Base-by-base conservation (phyloP, 2,888 invertebrate species). In the Drosophila prolongata region DNA sequence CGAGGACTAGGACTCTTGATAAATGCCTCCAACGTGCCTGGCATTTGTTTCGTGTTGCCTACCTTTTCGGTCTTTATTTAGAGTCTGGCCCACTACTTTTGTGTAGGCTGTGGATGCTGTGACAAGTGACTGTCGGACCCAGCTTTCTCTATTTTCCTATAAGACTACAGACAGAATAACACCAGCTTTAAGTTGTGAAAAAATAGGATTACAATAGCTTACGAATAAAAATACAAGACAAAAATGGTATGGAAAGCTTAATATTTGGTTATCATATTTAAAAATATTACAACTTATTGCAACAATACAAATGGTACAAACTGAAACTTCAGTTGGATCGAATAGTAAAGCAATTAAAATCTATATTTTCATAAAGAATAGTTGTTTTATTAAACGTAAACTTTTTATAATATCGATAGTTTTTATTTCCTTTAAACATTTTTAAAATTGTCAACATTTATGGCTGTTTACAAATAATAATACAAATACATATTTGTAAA, bases 21-120 rank as follows among this genome's bases (percentile, higher is more conserved):
- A 83, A 86, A 83, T 83, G 80, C 64, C 66, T 44, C 60, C 74
- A 86, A 86, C 86, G 82, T 83, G 82, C 79, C 73, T 75, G 72
- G 68, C 74, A 79, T 83, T 80, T 79, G 73, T 38, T 62, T 53
- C 16, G 46, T 47, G 55, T 42, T 14, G 53, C 73, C 24, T 43
- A 71, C 71, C 71, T 71, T 71, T 53, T 71, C 2, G 56, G 71
- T 30, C 71, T 46, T 62, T 64, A 71, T 71, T 70, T 70, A 50
- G 71, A 50, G 34, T 47, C 0, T 9, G 49, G 19, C 44, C 52
- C 54, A 35, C 55, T 55, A 40, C 14, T 24, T 35, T 14, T 57
- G 37, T n/a, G 35, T 68, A 52, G 40, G 67, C 52, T 38, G 47
- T 34, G 49, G 53, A 69, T 42, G 35, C 55, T 71, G 64, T 71